Evolutionary conservation across 2,888 invertebrate genomes (phyloP).

Genomic region (Pediacus dermestoides): DNA sequence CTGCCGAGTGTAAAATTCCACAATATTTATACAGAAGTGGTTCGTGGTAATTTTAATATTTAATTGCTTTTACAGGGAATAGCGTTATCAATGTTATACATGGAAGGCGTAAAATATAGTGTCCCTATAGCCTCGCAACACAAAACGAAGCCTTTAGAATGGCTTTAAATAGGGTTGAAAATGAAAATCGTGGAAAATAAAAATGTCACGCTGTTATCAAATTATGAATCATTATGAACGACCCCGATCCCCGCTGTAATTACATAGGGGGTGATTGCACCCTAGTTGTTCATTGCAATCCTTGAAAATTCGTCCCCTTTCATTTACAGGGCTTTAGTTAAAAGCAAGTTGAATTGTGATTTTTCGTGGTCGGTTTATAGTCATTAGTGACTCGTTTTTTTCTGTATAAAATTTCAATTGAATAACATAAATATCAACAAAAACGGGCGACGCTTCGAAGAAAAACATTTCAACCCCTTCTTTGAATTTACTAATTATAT

Average conservation of each 20-base stretch:
- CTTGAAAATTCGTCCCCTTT: conserved; percentile 7
- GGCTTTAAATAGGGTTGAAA: conserved; percentile 4
- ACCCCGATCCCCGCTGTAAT: conserved; percentile 6
- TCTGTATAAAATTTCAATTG: conserved; percentile 1
- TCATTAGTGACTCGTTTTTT: conserved; percentile 8
- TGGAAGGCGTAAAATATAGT: conserved; percentile 10
- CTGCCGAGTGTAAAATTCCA: too few relatives aligned
- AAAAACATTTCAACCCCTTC: too few relatives aligned
- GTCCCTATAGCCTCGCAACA: conserved; percentile 4
- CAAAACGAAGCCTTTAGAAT: neutral
- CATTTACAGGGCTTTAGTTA: conserved; percentile 7
- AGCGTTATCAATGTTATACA: conserved; percentile 14
- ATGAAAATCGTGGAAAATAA: conserved; percentile 14
- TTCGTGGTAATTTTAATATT: conserved; percentile 19
- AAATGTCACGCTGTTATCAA: conserved; percentile 17
- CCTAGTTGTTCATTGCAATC: conserved; percentile 6
- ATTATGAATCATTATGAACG: conserved; percentile 19
- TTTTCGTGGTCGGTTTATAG: conserved; percentile 8
- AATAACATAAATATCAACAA: neutral
- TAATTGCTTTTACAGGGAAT: conserved; percentile 13
- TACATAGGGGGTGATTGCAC: conserved; percentile 7
- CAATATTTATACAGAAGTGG: too few relatives aligned
- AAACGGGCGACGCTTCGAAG: too few relatives aligned
- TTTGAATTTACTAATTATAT: too few relatives aligned
- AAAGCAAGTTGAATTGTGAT: conserved; percentile 9